A percentile compares a stretch with the other conserved stretches of the same genome.
phyloP scores from a whole-genome alignment of 1,140 invertebrate genomes.

The Pseudomyrmex pallidus region DNA sequence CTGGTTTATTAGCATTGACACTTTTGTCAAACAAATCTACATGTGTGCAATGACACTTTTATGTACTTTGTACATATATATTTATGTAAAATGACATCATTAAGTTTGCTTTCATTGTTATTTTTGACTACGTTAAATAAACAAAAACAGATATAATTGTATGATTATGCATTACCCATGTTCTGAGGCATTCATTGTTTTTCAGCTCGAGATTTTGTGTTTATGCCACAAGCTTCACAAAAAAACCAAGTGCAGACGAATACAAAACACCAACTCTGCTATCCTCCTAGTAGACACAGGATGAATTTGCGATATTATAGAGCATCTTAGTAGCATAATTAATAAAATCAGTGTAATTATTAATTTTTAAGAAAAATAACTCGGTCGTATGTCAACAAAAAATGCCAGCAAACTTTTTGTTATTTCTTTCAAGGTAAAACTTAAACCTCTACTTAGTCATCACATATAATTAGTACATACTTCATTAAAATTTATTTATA shows the following conservation, averaged over 20 bases:
- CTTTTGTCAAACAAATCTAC: slow-evolving; percentile 45
- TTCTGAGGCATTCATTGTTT: slow-evolving; percentile 91
- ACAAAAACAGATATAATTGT: background rate
- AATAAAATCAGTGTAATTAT: background rate
- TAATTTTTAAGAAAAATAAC: background rate
- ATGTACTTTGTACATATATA: background rate
- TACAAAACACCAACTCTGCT: slow-evolving; percentile 63
- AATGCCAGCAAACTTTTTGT: too few species aligned
- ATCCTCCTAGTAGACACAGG: slow-evolving; percentile 70
- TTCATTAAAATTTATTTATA: too few species aligned
- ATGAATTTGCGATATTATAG: slow-evolving; percentile 34
- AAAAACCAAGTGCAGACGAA: slow-evolving; percentile 63
- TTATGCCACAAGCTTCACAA: slow-evolving; percentile 63
- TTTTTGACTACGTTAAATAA: background rate
- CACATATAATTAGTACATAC: too few species aligned
- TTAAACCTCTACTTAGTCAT: too few species aligned
- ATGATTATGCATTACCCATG: slow-evolving; percentile 88
- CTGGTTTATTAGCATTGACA: slow-evolving; percentile 70
- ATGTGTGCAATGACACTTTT: slow-evolving; percentile 75
- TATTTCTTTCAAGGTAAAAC: too few species aligned
- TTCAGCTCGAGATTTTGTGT: slow-evolving; percentile 73
- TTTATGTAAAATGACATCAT: background rate
- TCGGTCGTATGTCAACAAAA: background rate
- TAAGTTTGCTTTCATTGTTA: background rate
- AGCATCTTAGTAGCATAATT: slow-evolving; percentile 36